Base-by-base conservation (phyloP, 2,888 invertebrate species). In the Stenotaenia linearis region DNA sequence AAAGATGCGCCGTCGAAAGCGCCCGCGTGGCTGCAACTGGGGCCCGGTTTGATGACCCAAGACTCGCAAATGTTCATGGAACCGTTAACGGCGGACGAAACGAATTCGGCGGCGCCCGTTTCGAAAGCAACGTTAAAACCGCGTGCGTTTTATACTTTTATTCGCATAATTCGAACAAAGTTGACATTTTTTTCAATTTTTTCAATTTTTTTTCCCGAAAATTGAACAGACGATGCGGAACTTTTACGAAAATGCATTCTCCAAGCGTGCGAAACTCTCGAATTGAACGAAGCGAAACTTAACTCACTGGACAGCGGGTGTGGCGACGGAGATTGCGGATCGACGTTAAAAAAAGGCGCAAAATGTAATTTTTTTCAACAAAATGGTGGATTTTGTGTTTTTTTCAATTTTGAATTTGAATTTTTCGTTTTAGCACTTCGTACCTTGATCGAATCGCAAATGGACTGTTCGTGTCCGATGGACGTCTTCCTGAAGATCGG, bases 251-350 rank as follows among this genome's bases (percentile, higher is more conserved):
- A 77, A 18, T 18, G 25, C 23, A 78, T 81, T 12, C 23, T 10
- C 10, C 80, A 81, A 35, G 84, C 85, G 0, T 85, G 85, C 78
- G 82, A 90, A 28, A 90, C 89, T 15, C 84, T 94, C 78, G 88
- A 90, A 35, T 87, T 88, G 37, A 90, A 89, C 81, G 91, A 91
- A 83, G 87, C 87, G 21, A 87, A 90, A 81, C 84, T 91, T 85
- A 85, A 90, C 85, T 86, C 86, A 40, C 88, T 94, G 80, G 94
- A 94, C 85, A 87, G 89, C 0, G 91, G 91, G 50, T 89, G 89
- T 82, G 93, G 92, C 0, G 92, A 93, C 83, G 92, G 93, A 0
- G 92, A 94, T 85, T 92, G 92, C 83, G 94, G 95, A 3, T 89
- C 89, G 15, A 91, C 91, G 0, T 84, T 92, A 12, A 89, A 89